Percentiles rank a stretch among this genome's conserved stretches.
Conservation (phyloP, 2,797 vertebrate genomes). For the Hozukius guyotensis region DNA sequence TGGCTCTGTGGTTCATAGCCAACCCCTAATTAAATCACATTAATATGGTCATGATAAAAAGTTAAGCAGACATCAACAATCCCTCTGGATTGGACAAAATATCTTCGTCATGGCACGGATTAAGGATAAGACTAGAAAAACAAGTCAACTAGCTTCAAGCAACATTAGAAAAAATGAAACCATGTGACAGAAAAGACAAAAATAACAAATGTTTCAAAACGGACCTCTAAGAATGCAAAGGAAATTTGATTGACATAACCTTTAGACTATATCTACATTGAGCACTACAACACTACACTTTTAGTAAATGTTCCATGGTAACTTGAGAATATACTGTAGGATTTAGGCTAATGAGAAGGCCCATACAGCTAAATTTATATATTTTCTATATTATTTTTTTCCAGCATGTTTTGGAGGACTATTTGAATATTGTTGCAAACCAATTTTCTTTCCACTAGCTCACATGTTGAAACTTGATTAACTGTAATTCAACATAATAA, state of each 20-base stretch:
- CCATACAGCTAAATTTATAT: background rate
- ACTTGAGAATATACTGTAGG: background rate
- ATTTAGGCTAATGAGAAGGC: background rate
- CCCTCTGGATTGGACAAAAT: background rate
- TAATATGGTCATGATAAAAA: background rate
- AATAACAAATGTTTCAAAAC: background rate
- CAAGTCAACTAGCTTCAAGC: background rate
- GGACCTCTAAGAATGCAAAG: background rate
- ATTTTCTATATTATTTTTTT: background rate
- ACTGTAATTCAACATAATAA: background rate
- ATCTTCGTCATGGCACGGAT: background rate
- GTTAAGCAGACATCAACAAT: background rate
- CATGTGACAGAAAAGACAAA: background rate
- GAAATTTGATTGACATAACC: background rate
- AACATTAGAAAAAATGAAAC: background rate
- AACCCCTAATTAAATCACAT: background rate
- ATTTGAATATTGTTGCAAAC: background rate
- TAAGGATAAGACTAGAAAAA: background rate
- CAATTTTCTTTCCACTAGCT: background rate
- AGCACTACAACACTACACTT: background rate
- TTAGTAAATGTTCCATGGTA: too few species aligned
- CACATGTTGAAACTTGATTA: constrained; percentile 13
- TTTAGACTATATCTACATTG: background rate
- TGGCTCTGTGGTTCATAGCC: background rate
- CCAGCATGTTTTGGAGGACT: background rate